Evolutionary conservation across 2,113 vertebrate species (phyloP).

Genomic region (Cyphomyrus plagiostoma): DNA sequence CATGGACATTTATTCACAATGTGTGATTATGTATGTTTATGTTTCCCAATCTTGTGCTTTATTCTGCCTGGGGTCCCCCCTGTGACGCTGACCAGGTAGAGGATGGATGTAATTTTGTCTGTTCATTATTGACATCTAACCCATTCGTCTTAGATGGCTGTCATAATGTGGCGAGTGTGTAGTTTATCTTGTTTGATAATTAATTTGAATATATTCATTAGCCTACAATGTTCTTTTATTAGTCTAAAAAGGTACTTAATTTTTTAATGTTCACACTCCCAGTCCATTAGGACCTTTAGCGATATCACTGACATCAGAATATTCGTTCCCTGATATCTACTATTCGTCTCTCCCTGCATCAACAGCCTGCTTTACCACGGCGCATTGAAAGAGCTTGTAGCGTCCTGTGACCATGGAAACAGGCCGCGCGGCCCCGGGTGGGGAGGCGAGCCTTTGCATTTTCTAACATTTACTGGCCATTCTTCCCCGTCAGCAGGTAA

Average conservation of each 20-base stretch:
- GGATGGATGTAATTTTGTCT: background rate
- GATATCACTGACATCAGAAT: background rate
- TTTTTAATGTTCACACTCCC: background rate
- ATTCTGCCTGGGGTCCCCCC: background rate
- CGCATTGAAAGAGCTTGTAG: background rate
- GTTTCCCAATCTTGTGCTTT: background rate
- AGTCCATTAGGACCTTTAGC: background rate
- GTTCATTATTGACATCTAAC: background rate
- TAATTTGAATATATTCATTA: background rate
- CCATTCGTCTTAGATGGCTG: background rate
- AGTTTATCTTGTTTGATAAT: background rate
- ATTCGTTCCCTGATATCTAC: background rate
- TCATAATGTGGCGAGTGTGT: background rate
- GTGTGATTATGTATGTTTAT: background rate
- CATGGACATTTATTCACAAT: background rate
- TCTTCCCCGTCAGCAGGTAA: background rate
- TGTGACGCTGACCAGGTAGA: background rate
- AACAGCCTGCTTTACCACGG: background rate
- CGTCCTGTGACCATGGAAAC: conserved; percentile 46
- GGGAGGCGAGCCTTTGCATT: background rate
- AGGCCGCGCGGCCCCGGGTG: background rate
- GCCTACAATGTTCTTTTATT: background rate
- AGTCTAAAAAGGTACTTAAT: background rate
- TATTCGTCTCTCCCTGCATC: background rate
- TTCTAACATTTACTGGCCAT: background rate